Conservation (phyloP, 2,888 invertebrate species). For the Synergus laeviventris region DNA sequence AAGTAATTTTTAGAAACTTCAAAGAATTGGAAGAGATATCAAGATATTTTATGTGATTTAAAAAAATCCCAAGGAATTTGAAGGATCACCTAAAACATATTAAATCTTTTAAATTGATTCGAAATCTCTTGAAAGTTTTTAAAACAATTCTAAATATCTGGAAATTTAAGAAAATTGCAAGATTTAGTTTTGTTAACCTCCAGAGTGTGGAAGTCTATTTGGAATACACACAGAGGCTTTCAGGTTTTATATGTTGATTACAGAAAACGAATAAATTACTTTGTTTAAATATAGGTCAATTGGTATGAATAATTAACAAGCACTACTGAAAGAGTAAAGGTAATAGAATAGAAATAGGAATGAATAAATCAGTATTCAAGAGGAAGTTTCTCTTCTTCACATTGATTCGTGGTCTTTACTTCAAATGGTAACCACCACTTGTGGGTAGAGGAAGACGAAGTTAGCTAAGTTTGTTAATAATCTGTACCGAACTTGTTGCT, state of each 20-base stretch:
- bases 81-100: too few species aligned
- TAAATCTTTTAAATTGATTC: too few species aligned
- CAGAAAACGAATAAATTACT: not conserved
- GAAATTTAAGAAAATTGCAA: too few species aligned
- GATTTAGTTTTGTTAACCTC: too few species aligned
- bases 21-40: too few species aligned
- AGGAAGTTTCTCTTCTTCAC: constrained; percentile 29
- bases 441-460: constrained; percentile 1
- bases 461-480: constrained; percentile 62
- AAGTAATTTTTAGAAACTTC: too few species aligned
- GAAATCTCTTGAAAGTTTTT: too few species aligned
- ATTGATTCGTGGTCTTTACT: constrained; percentile 25
- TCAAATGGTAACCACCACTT: constrained; percentile 31
- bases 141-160: too few species aligned
- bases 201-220: too few species aligned
- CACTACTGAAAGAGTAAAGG: not conserved
- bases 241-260: not conserved
- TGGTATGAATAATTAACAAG: not conserved
- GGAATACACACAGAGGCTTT: too few species aligned
- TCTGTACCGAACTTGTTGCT: constrained; percentile 61
- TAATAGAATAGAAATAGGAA: constrained; percentile 9
- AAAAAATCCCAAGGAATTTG: too few species aligned
- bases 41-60: too few species aligned
- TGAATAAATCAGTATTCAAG: constrained; percentile 24
- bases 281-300: not conserved